phyloP scores from a whole-genome alignment of 2,797 vertebrate genomes.

The Benthosema pterotum region DNA sequence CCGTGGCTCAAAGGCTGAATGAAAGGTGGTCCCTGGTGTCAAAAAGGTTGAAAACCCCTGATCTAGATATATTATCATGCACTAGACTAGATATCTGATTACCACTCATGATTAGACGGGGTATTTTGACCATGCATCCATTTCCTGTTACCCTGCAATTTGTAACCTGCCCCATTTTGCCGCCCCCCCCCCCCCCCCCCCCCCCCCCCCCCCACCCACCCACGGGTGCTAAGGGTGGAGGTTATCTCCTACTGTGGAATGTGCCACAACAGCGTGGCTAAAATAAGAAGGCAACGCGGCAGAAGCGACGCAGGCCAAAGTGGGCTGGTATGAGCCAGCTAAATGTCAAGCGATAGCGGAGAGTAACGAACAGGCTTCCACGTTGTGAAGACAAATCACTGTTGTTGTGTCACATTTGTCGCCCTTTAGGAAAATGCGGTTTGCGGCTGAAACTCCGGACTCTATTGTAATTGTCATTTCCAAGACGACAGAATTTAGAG shows the following conservation, averaged over 20 bases:
- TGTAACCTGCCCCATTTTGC: slow-evolving; percentile 12
- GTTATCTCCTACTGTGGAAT: slow-evolving; percentile 82
- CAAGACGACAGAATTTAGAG: no score
- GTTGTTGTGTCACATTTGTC: neutral
- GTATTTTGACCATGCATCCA: slow-evolving; percentile 13
- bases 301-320: slow-evolving; percentile 64
- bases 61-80: no score
- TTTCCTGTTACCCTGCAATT: slow-evolving; percentile 47
- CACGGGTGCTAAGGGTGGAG: neutral
- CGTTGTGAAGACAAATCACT: neutral
- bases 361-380: slow-evolving; percentile 25
- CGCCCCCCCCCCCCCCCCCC: no score
- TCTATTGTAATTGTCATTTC: neutral
- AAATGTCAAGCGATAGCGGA: slow-evolving; percentile 80
- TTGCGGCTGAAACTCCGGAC: neutral
- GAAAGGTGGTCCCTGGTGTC: no score
- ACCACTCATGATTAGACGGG: neutral
- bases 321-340: slow-evolving; percentile 65
- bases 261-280: slow-evolving; percentile 80
- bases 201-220: no score
- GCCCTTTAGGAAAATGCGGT: neutral
- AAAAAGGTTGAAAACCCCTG: no score
- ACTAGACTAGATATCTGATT: neutral
- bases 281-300: slow-evolving; percentile 75
- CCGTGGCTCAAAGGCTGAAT: no score